A percentile compares a stretch with the other conserved stretches of the same genome.
Conservation (phyloP, 2,888 invertebrate species). For the Lumbricus terrestris region DNA sequence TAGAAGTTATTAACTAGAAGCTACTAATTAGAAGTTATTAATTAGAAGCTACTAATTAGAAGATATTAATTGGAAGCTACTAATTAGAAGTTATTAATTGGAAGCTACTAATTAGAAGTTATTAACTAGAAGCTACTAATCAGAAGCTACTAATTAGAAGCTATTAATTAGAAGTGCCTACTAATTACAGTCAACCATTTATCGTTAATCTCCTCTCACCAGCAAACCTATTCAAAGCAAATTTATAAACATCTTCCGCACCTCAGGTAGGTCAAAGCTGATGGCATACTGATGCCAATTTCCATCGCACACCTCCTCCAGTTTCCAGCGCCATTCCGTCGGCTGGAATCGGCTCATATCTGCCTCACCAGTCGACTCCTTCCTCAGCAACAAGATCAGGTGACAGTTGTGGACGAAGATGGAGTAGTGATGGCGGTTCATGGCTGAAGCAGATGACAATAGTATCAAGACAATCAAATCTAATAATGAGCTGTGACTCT, state of each 20-base stretch:
- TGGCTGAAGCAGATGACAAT: slow-evolving; percentile 67
- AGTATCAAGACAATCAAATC: background rate
- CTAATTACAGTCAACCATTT: background rate
- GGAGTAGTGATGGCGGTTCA: slow-evolving; percentile 98
- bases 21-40: too few relatives aligned
- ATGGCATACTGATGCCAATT: slow-evolving; percentile 98
- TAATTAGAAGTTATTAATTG: too few relatives aligned
- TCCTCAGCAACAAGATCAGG: slow-evolving; percentile 81
- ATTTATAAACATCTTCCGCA: background rate
- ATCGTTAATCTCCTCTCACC: background rate
- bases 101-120: too few relatives aligned
- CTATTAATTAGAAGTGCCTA: too few relatives aligned
- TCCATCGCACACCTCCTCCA: slow-evolving; percentile 89
- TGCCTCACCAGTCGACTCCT: slow-evolving; percentile 67
- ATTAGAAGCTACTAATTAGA: too few relatives aligned
- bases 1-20: too few relatives aligned
- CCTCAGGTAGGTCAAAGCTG: slow-evolving; percentile 72
- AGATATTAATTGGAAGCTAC: too few relatives aligned
- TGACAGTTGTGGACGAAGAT: slow-evolving; percentile 95
- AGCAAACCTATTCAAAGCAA: background rate
- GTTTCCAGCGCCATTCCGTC: slow-evolving; percentile 98
- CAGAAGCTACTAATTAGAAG: too few relatives aligned
- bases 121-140: too few relatives aligned
- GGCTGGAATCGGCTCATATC: slow-evolving; percentile 69
- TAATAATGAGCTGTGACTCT: background rate